Percentiles rank a stretch among this genome's conserved stretches.
Evolutionary conservation across 2,888 invertebrate genomes (phyloP).

Genomic region (Sepiola atlantica): DNA sequence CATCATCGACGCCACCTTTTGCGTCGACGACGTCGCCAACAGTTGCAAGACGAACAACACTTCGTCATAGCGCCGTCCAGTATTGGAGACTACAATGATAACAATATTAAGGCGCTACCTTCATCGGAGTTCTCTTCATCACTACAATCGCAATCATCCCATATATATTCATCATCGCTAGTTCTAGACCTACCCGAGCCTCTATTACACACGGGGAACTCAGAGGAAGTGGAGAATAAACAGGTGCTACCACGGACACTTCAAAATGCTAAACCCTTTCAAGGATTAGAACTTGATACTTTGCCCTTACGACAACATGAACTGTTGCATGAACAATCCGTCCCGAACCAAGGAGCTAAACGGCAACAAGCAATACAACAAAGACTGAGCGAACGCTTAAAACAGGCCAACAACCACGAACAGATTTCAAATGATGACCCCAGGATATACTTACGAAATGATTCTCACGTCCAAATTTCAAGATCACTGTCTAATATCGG

Average conservation of each 20-base stretch:
- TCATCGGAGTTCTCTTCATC: background rate
- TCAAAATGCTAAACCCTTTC: background rate
- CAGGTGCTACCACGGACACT: background rate
- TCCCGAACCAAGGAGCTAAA: background rate
- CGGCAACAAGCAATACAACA: background rate
- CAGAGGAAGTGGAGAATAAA: background rate
- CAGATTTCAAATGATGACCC: background rate
- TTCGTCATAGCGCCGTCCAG: background rate
- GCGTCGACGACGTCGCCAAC: background rate
- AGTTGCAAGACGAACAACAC: background rate
- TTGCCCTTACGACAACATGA: background rate
- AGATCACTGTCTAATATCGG: background rate
- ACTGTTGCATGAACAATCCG: background rate
- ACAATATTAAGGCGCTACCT: background rate
- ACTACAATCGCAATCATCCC: background rate
- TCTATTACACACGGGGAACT: background rate
- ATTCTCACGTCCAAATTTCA: background rate
- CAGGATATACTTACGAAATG: background rate
- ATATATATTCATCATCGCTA: background rate
- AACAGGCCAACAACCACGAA: background rate
- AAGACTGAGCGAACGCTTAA: background rate
- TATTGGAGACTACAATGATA: background rate
- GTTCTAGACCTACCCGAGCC: background rate
- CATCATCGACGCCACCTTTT: background rate
- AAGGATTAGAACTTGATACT: background rate